Conservation (phyloP, 2,797 vertebrate genomes). For the Macropus fuliginosus region DNA sequence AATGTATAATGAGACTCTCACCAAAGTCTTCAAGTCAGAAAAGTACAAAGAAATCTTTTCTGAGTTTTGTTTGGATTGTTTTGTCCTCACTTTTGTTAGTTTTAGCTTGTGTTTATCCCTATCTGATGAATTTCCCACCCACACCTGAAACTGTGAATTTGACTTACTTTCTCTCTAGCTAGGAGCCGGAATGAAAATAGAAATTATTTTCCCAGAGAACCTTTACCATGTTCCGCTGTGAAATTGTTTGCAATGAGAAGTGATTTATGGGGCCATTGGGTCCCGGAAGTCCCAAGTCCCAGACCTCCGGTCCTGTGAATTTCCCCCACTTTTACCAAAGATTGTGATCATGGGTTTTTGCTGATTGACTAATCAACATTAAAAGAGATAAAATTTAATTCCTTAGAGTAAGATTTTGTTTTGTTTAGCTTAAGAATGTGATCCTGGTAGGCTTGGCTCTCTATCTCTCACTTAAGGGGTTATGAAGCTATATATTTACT, state of each 20-base stretch:
- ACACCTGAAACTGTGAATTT: conserved; percentile 47
- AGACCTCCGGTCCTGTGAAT: conserved; percentile 20
- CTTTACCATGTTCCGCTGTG: not conserved
- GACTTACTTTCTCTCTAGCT: conserved; percentile 30
- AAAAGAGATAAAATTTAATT: not conserved
- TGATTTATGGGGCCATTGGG: conserved; percentile 2
- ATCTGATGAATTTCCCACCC: conserved; percentile 16
- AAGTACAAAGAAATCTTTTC: conserved; percentile 1
- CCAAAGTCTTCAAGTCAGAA: conserved; percentile 16
- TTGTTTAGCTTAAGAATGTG: conserved; percentile 36
- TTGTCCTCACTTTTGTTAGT: conserved; percentile 21
- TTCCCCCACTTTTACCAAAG: conserved; percentile 18
- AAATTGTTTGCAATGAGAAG: conserved; percentile 20
- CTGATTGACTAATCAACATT: not conserved
- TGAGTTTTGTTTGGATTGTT: not conserved
- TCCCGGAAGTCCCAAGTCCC: conserved; percentile 23
- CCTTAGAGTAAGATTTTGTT: not conserved
- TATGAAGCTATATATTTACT: conserved; percentile 7
- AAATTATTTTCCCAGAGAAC: conserved; percentile 53
- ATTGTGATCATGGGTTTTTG: not conserved
- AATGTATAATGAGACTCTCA: conserved; percentile 10
- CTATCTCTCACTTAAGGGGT: not conserved
- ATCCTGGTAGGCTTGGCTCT: not conserved
- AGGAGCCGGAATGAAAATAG: conserved; percentile 41
- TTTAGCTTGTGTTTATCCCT: conserved; percentile 10